Evolutionary conservation across 2,113 vertebrate species (phyloP).

Genomic region (Camarhynchus parvulus): DNA sequence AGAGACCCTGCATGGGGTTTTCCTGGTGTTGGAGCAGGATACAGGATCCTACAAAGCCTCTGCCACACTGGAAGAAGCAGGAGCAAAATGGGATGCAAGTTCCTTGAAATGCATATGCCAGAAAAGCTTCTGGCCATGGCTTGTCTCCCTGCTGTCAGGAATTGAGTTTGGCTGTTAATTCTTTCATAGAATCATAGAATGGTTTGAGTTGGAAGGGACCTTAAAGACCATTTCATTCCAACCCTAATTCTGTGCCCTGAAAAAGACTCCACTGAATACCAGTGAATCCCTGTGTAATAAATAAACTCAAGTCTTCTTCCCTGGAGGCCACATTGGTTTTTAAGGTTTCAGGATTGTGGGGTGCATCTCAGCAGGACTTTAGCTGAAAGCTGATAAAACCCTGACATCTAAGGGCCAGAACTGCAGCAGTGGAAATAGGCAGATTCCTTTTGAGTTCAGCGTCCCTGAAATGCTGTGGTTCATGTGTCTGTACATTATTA

Average conservation of each 20-base stretch:
- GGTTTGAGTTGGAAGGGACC: background rate
- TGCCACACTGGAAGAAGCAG: background rate
- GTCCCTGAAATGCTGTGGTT: background rate
- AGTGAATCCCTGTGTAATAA: background rate
- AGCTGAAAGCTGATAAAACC: background rate
- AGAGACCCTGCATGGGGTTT: rapidly evolving
- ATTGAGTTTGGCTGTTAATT: background rate
- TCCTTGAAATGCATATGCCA: background rate
- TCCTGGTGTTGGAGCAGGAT: background rate
- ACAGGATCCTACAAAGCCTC: background rate
- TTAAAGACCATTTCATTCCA: background rate
- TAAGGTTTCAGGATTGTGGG: background rate
- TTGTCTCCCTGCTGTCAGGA: background rate
- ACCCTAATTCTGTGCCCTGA: background rate
- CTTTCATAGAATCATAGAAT: background rate
- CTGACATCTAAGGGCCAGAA: background rate
- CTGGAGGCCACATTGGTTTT: background rate
- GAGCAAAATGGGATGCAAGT: background rate
- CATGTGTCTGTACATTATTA: background rate
- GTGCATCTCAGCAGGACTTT: background rate
- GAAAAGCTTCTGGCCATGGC: background rate
- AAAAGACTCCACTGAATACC: background rate
- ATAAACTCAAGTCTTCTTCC: background rate
- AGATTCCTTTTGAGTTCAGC: background rate
- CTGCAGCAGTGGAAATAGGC: background rate